phyloP scores from a whole-genome alignment of 2,888 invertebrate species.

The Drosophila atripex region DNA sequence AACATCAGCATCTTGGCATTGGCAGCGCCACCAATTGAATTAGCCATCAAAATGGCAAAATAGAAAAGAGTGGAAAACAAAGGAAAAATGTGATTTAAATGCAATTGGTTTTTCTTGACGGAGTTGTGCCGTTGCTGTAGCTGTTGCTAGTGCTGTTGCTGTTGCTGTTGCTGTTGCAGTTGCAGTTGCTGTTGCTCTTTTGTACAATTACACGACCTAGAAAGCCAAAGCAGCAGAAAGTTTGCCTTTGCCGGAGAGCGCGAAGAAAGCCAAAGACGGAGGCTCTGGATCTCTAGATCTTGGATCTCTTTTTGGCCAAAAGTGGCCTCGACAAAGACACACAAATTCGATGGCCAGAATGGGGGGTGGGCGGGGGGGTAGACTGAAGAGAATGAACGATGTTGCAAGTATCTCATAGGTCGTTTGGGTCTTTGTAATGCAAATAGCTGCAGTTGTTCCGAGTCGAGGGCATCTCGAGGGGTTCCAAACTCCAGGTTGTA shows the following conservation, averaged over 20 bases:
- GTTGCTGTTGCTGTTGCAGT: slow-evolving; percentile 19
- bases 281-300: slow-evolving; percentile 29
- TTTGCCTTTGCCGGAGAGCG: slow-evolving; percentile 49
- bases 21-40: slow-evolving; percentile 59
- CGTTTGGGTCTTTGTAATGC: slow-evolving; percentile 57
- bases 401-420: slow-evolving; percentile 44
- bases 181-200: slow-evolving; percentile 40
- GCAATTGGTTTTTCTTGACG: slow-evolving; percentile 58
- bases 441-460: slow-evolving; percentile 57
- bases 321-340: slow-evolving; percentile 33
- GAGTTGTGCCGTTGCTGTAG: slow-evolving; percentile 23
- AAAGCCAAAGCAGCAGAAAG: slow-evolving; percentile 79
- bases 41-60: slow-evolving; percentile 61
- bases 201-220: slow-evolving; percentile 80
- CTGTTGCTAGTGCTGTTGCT: too few species aligned
- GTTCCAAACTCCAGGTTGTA: slow-evolving; percentile 21
- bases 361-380: too few species aligned
- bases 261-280: slow-evolving; percentile 54
- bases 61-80: slow-evolving; percentile 35
- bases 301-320: slow-evolving; percentile 35
- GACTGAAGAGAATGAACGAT: not conserved
- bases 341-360: slow-evolving; percentile 22
- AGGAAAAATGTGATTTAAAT: slow-evolving; percentile 63
- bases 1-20: not conserved
- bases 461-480: slow-evolving; percentile 9